Base-by-base conservation (phyloP, 2,888 invertebrate species). In the Augochlorella aurata region DNA sequence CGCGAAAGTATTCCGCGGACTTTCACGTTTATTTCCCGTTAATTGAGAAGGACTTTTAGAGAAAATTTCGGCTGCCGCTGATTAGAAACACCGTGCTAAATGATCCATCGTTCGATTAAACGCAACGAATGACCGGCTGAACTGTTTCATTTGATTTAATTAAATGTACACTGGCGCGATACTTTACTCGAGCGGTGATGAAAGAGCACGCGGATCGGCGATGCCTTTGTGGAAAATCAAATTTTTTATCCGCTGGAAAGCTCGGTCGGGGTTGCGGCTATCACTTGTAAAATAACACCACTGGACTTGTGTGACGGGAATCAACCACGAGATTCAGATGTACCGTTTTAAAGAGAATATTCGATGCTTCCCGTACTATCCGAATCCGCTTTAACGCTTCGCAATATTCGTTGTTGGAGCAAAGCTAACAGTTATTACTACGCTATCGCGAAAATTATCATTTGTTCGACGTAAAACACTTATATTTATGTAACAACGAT, bases 241-340 rank as follows among this genome's bases (percentile, higher is more conserved):
- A 71, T 70, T 77, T 77, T 70, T 77, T 52, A 77, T 77, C 70
- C 65, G 16, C 44, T 47, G n/a, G 16, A 66, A 61, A 70, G 45
- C 63, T 54, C 65, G 47, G 18, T 14, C 12, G 8, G 45, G 14
- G 24, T 49, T 47, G 61, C 49, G 50, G 38, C 21, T 58, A 12
- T 38, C 58, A 50, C 21, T 67, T 68, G 45, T 67, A 58, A 68
- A 54, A 47, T 54, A 67, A 21, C 45, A 67, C 21, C 45, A 21
- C 18, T 12, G 54, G 21, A 47, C 52, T 44, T 16, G 50, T 49
- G 44, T 16, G 67, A 10, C 67, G 67, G 54, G 44, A 58, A 58
- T 70, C 68, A 29, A 61, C 61, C 24, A 45, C 44, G 58, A 47
- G n/a, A 74, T 38, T 50, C 65, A 16, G 18, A 24, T 21, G 52